phyloP scores from a whole-genome alignment of 2,888 invertebrate genomes.

The Apotomis capreana region DNA sequence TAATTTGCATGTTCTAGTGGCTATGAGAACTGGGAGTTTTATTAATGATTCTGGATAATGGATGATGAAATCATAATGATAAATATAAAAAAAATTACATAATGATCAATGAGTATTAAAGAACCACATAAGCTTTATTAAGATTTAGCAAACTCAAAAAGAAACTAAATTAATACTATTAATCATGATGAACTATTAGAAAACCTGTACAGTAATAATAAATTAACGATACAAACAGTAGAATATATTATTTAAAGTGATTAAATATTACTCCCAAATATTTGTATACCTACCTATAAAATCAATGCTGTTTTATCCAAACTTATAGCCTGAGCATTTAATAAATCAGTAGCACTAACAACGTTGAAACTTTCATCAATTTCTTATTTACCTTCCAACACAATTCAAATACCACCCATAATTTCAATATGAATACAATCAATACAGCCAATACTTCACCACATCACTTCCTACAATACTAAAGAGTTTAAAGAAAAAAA shows the following conservation, averaged over 20 bases:
- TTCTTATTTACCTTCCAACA: slow-evolving; percentile 31
- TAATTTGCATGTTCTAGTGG: slow-evolving; percentile 58
- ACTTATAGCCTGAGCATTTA: too few relatives aligned
- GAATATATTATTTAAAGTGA: too few relatives aligned
- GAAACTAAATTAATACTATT: too few relatives aligned
- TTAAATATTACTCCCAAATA: too few relatives aligned
- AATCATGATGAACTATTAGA: too few relatives aligned
- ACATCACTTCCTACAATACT: slow-evolving; percentile 44
- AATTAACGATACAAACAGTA: too few relatives aligned
- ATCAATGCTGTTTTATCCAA: too few relatives aligned
- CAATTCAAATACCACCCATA: slow-evolving; percentile 24
- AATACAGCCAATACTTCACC: slow-evolving; percentile 46
- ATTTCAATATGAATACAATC: slow-evolving; percentile 43
- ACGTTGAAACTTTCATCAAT: slow-evolving; percentile 15
- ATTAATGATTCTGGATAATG: slow-evolving; percentile 33
- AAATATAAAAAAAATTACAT: background rate
- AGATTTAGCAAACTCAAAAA: too few relatives aligned
- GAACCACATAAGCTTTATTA: background rate
- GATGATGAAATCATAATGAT: background rate
- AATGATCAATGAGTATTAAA: background rate
- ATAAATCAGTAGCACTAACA: background rate
- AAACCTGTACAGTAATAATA: too few relatives aligned
- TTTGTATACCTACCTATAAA: too few relatives aligned
- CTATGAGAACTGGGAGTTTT: slow-evolving; percentile 43
- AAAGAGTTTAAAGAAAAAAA: slow-evolving; percentile 43